Evolutionary conservation across 1,140 invertebrate genomes (phyloP).

Genomic region (Drosophila funebris): DNA sequence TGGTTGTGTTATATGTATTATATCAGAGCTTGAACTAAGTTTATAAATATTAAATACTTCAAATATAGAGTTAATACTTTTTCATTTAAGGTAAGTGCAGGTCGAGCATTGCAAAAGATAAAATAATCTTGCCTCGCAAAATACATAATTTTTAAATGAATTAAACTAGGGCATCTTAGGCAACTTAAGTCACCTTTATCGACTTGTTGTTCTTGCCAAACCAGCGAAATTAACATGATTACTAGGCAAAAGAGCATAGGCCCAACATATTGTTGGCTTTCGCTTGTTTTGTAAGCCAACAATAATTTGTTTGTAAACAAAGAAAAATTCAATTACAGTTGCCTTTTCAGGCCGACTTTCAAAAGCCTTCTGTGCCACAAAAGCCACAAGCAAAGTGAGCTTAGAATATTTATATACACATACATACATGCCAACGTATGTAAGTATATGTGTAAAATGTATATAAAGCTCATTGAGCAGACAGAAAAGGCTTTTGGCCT

Average conservation of each 20-base stretch:
- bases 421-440: background rate
- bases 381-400: slow-evolving; percentile 58
- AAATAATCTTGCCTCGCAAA: too few species aligned
- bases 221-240: slow-evolving; percentile 54
- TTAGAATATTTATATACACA: slow-evolving; percentile 31
- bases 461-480: slow-evolving; percentile 14
- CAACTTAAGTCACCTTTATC: background rate
- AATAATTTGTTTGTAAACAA: slow-evolving; percentile 77
- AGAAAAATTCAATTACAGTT: slow-evolving; percentile 74
- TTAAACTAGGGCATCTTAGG: background rate
- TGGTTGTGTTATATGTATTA: too few species aligned
- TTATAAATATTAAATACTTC: too few species aligned
- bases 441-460: background rate
- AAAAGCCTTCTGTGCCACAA: slow-evolving; percentile 56
- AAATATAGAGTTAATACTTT: too few species aligned
- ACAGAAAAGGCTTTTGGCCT: slow-evolving; percentile 11
- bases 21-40: too few species aligned
- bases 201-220: background rate
- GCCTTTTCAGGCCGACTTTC: slow-evolving; percentile 18
- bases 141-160: too few species aligned
- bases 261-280: slow-evolving; percentile 40
- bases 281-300: slow-evolving; percentile 55
- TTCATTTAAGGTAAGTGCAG: too few species aligned
- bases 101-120: too few species aligned
- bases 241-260: slow-evolving; percentile 1